These are phyloP conservation scores for Isurus oxyrinchus DNA, from an alignment of 2,113 vertebrate genomes.

Conservation along the genomic window DNA sequence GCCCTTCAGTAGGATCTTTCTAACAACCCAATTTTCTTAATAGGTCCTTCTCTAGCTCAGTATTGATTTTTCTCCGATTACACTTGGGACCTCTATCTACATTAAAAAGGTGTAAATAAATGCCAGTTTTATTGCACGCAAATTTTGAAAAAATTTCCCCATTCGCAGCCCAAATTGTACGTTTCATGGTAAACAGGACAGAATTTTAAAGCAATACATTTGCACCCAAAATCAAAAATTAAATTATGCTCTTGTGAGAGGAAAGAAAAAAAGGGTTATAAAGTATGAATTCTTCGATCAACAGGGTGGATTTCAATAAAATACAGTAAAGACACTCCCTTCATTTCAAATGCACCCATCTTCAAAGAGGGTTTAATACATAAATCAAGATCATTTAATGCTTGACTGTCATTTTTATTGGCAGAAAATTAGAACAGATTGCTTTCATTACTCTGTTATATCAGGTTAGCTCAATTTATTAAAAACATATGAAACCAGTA, in stretches of 20 bases:
- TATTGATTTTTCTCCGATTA: not conserved
- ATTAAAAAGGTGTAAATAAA: not conserved
- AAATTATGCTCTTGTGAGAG: not conserved
- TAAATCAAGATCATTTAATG: not conserved
- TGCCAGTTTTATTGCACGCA: not conserved
- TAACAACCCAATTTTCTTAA: not conserved
- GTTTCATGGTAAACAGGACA: not conserved
- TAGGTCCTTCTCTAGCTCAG: not conserved
- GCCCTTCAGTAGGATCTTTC: not conserved
- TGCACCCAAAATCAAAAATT: not conserved
- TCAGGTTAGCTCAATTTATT: not conserved
- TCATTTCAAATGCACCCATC: not conserved
- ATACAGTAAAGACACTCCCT: not conserved
- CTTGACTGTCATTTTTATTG: not conserved
- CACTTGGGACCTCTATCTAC: not conserved
- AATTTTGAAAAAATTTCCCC: not conserved
- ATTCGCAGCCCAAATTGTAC: not conserved
- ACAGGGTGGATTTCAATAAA: not conserved
- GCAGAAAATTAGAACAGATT: not conserved
- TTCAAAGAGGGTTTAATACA: not conserved
- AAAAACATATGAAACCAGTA: not conserved
- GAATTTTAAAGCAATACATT: not conserved
- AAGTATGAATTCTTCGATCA: not conserved
- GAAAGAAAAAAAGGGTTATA: not conserved
- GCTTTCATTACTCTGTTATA: not conserved